phyloP scores from a whole-genome alignment of 2,888 invertebrate species.

The Aphodius granarius region DNA sequence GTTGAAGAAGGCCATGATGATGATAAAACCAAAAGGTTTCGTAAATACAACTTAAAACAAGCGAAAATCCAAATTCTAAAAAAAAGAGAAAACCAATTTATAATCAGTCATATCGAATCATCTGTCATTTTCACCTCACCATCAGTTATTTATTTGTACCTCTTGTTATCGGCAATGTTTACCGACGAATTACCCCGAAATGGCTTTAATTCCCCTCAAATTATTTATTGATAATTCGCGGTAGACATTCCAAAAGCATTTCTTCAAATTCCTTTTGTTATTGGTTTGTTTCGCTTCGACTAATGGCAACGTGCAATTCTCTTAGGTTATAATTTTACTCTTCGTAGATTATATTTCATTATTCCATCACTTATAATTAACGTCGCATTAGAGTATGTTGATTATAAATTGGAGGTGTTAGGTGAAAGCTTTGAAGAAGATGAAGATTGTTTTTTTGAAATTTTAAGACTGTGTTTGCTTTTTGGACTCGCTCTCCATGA shows the following conservation, averaged over 20 bases:
- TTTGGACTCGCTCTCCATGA: slow-evolving; percentile 29
- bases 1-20: slow-evolving; percentile 85
- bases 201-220: not conserved
- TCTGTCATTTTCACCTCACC: not conserved
- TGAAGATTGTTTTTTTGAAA: slow-evolving; percentile 29
- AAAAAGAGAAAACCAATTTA: slow-evolving; percentile 40
- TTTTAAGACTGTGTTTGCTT: slow-evolving; percentile 43
- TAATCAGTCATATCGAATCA: slow-evolving; percentile 40
- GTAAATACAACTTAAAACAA: slow-evolving; percentile 47
- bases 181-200: not conserved
- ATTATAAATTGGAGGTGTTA: slow-evolving; percentile 42
- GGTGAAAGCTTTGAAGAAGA: slow-evolving; percentile 16
- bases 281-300: not conserved
- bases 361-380: not conserved
- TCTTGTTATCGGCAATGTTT: not conserved
- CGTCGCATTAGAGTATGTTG: slow-evolving; percentile 27
- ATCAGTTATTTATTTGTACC: not conserved
- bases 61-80: slow-evolving; percentile 19
- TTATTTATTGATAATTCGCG: not conserved
- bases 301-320: not conserved
- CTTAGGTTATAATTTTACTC: not conserved
- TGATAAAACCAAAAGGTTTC: slow-evolving; percentile 83
- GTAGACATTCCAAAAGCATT: not conserved
- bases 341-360: slow-evolving; percentile 4
- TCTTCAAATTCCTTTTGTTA: not conserved